Base-by-base conservation (phyloP, 2,113 vertebrate species). In the Campylomormyrus numenius region DNA sequence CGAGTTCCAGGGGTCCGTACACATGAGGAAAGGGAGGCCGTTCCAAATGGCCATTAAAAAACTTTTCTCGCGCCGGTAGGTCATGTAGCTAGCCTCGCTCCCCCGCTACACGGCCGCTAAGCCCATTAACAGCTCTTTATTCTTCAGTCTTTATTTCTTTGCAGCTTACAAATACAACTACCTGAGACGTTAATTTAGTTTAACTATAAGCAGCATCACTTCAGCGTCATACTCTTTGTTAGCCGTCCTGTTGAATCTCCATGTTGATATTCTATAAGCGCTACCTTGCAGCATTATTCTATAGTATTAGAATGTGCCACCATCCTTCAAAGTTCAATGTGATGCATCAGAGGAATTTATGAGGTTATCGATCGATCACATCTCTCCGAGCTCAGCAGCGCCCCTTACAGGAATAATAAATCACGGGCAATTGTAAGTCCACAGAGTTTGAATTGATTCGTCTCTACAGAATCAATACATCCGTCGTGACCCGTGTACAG, bases 121-220 rank as follows among this genome's bases (percentile, higher is more conserved):
- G 93, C 93, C 90, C 93, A 93, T 93, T 93, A 94, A 92, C 91
- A 93, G 94, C 93, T 93, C 9, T n/a, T 92, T 90, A 39, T 45
- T 77, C 50, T 15, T 0, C 13, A 27, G 45, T 52, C 1, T 49
- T 35, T 31, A 11, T 27, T 70, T 13, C 62, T 48, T 50, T 39
- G 39, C 62, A 49, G 62, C 39, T 88, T 42, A 48, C n/a, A 31
- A 31, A 48, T 49, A 15, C 8, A 8, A 45, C 10, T 74, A 70
- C 45, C 45, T 74, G 24, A 74, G 46, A 49, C 24, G 15, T 19
- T 49, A 46, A 74, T 50, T 70, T 93, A 92, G 91, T 89, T 91
- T 91, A 91, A 94, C 94, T 93, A 93, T 90, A 94, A 94, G 94
- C 93, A 24, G 39, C 83, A 11, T 9, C 17, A 10, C 35, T 83